These are phyloP conservation scores for Chascanopsetta lugubris DNA, from an alignment of 2,113 vertebrate species.

Conservation along the genomic window DNA sequence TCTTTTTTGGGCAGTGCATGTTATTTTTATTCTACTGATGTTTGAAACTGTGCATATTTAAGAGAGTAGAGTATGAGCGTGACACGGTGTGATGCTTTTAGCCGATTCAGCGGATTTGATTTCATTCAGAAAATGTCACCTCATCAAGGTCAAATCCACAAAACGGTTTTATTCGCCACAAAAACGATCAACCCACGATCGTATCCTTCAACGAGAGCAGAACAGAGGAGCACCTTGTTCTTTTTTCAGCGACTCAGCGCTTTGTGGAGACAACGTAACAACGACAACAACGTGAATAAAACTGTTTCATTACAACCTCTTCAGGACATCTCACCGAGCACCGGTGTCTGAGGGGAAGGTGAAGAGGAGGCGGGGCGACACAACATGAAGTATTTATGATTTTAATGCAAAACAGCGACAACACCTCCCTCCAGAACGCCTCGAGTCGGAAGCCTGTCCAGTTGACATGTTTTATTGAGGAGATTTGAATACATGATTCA, in stretches of 20 bases:
- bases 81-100: no score
- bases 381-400: slow-evolving; percentile 33
- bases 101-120: no score
- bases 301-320: slow-evolving; percentile 15
- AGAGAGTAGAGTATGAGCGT: no score
- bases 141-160: no score
- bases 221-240: slow-evolving; percentile 15
- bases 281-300: not conserved
- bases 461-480: slow-evolving; percentile 1
- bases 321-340: not conserved
- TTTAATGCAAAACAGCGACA: slow-evolving; percentile 11
- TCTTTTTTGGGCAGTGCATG: no score
- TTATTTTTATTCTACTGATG: no score
- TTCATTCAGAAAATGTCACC: no score
- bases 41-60: no score
- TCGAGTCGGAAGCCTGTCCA: slow-evolving; percentile 1
- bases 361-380: not conserved
- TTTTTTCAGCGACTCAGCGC: no score
- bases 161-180: slow-evolving; percentile 13
- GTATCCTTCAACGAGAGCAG: not conserved
- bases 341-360: not conserved
- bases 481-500: slow-evolving; percentile 13
- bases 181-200: slow-evolving; percentile 19
- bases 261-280: slow-evolving; percentile 16
- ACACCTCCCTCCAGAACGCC: slow-evolving; percentile 9